Percentiles rank a stretch among this genome's conserved stretches.
These are phyloP conservation scores for Knipowitschia caucasica DNA, from an alignment of 2,797 vertebrate genomes.

Conservation along the genomic window DNA sequence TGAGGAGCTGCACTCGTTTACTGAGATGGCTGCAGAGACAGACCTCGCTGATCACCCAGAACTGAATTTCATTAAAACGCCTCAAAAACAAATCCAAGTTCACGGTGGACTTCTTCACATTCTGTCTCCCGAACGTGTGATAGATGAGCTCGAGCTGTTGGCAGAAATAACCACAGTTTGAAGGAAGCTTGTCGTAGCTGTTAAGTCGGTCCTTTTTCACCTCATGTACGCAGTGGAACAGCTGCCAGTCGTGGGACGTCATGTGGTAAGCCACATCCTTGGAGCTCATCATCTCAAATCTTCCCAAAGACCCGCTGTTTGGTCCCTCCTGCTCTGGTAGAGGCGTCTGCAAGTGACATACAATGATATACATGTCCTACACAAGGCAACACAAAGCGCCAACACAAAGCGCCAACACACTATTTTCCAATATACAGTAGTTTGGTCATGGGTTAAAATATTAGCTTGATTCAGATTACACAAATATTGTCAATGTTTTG, in stretches of 20 bases:
- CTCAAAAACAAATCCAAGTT: constrained; percentile 97
- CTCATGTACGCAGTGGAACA: constrained; percentile 97
- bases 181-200: background rate
- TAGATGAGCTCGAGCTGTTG: constrained; percentile 92
- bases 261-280: constrained; percentile 95
- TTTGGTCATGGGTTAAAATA: no score
- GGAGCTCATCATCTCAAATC: constrained; percentile 96
- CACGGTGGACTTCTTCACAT: constrained; percentile 91
- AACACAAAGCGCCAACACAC: no score
- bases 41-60: constrained; percentile 96
- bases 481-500: no score
- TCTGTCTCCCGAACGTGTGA: constrained; percentile 94
- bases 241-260: constrained; percentile 97
- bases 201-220: no score
- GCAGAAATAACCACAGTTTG: constrained; percentile 4
- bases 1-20: constrained; percentile 96
- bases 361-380: no score
- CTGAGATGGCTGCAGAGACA: constrained; percentile 93
- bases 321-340: constrained; percentile 93
- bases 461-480: no score
- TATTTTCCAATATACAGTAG: no score
- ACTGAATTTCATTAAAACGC: constrained; percentile 97
- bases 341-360: constrained; percentile 75
- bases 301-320: constrained; percentile 82
- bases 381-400: no score